Evolutionary conservation across 2,888 invertebrate species (phyloP).

Genomic region (Diarsia rubi): DNA sequence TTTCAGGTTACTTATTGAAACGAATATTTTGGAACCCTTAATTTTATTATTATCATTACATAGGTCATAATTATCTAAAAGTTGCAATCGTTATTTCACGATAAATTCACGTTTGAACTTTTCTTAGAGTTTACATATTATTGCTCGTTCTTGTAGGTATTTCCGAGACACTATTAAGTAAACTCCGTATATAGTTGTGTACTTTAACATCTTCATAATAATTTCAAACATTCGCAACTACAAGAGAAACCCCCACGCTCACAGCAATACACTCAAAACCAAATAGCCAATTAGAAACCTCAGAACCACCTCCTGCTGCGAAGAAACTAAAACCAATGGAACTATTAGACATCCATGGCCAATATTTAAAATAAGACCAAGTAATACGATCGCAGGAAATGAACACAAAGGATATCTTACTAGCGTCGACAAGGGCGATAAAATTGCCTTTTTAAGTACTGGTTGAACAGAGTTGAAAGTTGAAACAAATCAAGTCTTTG

Average conservation of each 20-base stretch:
- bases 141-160: no score
- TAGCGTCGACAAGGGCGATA: constrained; percentile 19
- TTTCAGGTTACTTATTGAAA: no score
- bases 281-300: constrained; percentile 40
- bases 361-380: constrained; percentile 35
- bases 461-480: neutral
- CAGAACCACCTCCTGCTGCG: constrained; percentile 34
- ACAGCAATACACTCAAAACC: constrained; percentile 28
- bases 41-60: no score
- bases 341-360: constrained; percentile 10
- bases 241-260: constrained; percentile 12
- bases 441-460: constrained; percentile 35
- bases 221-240: constrained; percentile 12
- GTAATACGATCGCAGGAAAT: constrained; percentile 29
- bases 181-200: neutral
- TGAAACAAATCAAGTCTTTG: constrained; percentile 4
- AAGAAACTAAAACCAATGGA: constrained; percentile 26
- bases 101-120: no score
- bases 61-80: no score
- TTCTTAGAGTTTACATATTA: no score
- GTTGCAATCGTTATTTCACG: no score
- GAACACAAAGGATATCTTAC: constrained; percentile 12
- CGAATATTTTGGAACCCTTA: no score
- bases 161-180: neutral
- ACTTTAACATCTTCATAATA: neutral